These are phyloP conservation scores for Stenodera caucasica DNA, from an alignment of 2,888 invertebrate species.

Conservation along the genomic window DNA sequence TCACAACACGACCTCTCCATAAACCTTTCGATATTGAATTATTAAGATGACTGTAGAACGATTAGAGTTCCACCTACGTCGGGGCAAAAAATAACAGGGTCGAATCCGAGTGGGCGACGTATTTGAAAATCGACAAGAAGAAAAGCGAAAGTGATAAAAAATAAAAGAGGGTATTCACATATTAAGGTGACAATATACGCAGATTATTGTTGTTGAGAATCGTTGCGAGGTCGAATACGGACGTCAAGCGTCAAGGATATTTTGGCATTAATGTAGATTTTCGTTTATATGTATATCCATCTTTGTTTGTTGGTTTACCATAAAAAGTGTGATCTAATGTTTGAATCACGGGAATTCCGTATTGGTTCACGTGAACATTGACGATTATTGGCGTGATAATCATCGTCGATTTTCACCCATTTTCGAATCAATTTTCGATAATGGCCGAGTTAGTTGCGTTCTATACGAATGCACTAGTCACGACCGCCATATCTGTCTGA, in stretches of 20 bases:
- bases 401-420: neutral
- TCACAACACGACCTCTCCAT: too few relatives aligned
- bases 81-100: too few relatives aligned
- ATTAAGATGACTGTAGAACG: too few relatives aligned
- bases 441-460: neutral
- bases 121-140: too few relatives aligned
- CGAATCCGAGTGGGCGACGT: too few relatives aligned
- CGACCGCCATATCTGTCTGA: neutral
- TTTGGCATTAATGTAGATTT: neutral
- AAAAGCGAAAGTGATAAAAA: neutral
- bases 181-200: conserved; percentile 16
- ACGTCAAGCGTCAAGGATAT: conserved; percentile 8
- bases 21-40: too few relatives aligned
- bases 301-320: neutral
- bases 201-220: neutral
- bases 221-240: conserved; percentile 16
- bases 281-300: neutral
- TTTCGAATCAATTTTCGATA: neutral
- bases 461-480: neutral
- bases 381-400: neutral
- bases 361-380: neutral
- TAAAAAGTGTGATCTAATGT: conserved; percentile 3
- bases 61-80: too few relatives aligned
- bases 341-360: neutral
- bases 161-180: neutral